Conservation (phyloP, 1,140 invertebrate genomes). For the Pseudomyrmex gracilis region DNA sequence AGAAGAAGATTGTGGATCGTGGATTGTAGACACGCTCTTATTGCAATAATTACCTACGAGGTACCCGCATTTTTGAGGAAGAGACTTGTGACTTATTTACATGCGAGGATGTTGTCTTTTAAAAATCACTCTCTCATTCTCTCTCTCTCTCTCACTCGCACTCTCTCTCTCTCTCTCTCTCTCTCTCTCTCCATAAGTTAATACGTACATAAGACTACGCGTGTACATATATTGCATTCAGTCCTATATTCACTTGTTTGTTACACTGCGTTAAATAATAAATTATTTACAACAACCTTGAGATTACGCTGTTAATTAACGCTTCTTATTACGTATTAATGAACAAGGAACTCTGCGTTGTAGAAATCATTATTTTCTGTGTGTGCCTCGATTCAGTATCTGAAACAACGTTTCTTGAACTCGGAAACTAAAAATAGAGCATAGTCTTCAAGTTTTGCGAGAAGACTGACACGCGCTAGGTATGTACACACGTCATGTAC, state of each 20-base stretch:
- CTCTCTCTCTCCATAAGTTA: constrained; percentile 34
- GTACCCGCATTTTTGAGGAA: constrained; percentile 42
- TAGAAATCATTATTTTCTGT: constrained; percentile 32
- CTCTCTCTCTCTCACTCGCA: background rate
- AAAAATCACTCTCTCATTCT: background rate
- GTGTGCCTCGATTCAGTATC: background rate
- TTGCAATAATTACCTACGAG: constrained; percentile 63
- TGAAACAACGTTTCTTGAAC: constrained; percentile 16
- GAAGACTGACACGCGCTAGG: too few species aligned
- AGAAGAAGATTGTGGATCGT: constrained; percentile 63
- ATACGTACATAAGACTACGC: constrained; percentile 6
- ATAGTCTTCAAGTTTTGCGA: background rate
- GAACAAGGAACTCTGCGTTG: constrained; percentile 71
- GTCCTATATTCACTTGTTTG: constrained; percentile 22
- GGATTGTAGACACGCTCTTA: constrained; percentile 60
- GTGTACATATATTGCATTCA: constrained; percentile 38
- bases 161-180: background rate
- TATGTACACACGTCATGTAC: too few species aligned
- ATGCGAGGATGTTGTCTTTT: constrained; percentile 55
- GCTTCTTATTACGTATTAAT: constrained; percentile 7
- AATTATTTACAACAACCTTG: constrained; percentile 58
- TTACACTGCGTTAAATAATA: constrained; percentile 33
- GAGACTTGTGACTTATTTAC: constrained; percentile 57
- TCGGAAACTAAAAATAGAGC: background rate
- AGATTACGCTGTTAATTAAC: constrained; percentile 45